phyloP scores from a whole-genome alignment of 92 coral and sea anemone genomes.

The Anthopleura xanthogrammica region DNA sequence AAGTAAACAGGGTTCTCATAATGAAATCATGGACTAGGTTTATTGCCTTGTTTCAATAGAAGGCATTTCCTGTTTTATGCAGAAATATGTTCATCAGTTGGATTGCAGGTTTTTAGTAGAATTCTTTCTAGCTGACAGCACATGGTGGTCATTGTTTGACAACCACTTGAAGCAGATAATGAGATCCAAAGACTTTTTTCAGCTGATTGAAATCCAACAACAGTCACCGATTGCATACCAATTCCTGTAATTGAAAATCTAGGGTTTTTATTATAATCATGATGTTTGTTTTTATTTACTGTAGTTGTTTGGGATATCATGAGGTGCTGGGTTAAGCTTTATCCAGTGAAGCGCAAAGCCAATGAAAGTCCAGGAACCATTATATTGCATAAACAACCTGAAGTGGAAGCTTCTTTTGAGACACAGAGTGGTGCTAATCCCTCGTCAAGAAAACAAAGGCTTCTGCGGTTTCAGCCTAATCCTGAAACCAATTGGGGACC shows the following conservation, averaged over 20 bases:
- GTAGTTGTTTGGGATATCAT: slow-evolving; percentile 92
- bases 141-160: no score
- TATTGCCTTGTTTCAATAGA: background rate
- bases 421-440: slow-evolving; percentile 82
- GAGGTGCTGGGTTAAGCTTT: slow-evolving; percentile 89
- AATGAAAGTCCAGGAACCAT: slow-evolving; percentile 75
- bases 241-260: no score
- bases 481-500: slow-evolving; percentile 99
- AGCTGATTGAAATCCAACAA: no score
- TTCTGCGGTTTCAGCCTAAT: slow-evolving; percentile 85
- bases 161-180: no score
- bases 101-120: no score
- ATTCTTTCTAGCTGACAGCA: no score
- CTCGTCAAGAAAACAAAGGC: slow-evolving; percentile 73
- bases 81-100: no score
- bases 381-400: slow-evolving; percentile 73
- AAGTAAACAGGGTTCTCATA: no score
- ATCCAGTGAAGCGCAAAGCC: slow-evolving; percentile 81
- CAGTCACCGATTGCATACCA: no score
- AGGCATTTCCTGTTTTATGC: no score
- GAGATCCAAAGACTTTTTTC: no score
- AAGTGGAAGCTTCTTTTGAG: slow-evolving; percentile 73
- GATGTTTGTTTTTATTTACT: background rate
- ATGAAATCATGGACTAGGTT: no score
- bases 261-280: background rate